A percentile compares a stretch with the other conserved stretches of the same genome.
phyloP scores from a whole-genome alignment of 2,797 vertebrate species.

The Agapornis canus region DNA sequence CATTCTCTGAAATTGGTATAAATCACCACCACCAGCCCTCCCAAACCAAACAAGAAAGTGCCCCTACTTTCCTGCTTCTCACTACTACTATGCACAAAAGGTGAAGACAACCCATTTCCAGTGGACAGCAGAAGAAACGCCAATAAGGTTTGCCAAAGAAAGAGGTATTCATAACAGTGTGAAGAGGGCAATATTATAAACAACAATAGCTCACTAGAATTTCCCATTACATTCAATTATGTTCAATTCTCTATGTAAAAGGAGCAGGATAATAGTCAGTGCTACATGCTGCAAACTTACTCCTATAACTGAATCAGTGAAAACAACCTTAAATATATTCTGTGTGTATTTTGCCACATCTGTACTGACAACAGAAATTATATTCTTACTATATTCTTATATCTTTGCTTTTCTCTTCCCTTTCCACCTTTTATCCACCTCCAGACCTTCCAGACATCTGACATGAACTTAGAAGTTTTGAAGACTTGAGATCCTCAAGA shows the following conservation, averaged over 20 bases:
- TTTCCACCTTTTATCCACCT: neutral
- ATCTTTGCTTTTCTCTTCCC: neutral
- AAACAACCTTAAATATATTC: neutral
- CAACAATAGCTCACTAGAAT: neutral
- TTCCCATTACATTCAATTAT: neutral
- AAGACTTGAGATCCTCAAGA: neutral
- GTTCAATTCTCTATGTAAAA: neutral
- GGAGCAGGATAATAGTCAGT: neutral
- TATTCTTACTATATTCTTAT: rapidly evolving
- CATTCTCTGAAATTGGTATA: neutral
- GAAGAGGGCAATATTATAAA: neutral
- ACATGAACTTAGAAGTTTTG: neutral
- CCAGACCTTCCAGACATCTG: neutral
- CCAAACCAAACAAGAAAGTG: neutral
- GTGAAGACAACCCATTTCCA: neutral
- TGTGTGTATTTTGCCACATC: neutral
- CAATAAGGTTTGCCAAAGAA: neutral
- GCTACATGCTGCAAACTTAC: neutral
- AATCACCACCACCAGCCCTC: neutral
- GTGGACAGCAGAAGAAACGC: neutral
- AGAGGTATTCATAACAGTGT: neutral
- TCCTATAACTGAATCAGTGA: neutral
- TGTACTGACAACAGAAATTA: neutral
- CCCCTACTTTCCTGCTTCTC: neutral
- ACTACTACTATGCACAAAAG: neutral